Base-by-base conservation (phyloP, 2,113 vertebrate genomes). In the Centropus bengalensis region DNA sequence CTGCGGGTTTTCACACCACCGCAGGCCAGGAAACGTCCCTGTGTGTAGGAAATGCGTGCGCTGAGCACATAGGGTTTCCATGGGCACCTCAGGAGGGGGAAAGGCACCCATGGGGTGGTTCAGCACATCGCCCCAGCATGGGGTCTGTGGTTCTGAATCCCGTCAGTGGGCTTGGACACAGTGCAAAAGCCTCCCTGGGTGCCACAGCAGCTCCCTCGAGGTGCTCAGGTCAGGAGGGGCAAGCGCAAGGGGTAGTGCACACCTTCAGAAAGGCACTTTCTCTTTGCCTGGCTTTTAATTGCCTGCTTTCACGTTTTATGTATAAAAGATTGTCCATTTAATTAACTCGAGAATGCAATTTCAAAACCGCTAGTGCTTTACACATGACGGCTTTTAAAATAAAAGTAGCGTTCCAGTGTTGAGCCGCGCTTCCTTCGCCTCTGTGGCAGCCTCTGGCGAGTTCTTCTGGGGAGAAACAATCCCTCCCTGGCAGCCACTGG, bases 321-420 rank as follows among this genome's bases (percentile, higher is more conserved):
- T 96, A 95, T 97, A 97, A 98, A 98, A 98, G 98, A 98, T 98
- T 97, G 98, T 98, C 98, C 98, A 96, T 98, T 98, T 98, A 98
- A 98, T 98, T 98, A 98, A 98, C 98, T 98, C 38, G 91, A 97
- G 97, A 98, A 98, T 98, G 98, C 98, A 98, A 97, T 98, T 98
- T 98, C 98, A 97, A 97, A 98, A 98, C 94, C 96, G 80, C 97
- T 98, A 98, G 98, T 97, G 98, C 97, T 98, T 98, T 98, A 98
- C 98, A 98, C 98, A 98, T 98, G 98, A 97, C 91, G 86, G 97
- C 98, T 98, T 97, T 98, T 98, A 97, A 98, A 98, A 97, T 98
- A 98, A 97, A 97, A 98, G 97, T 96, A 93, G 96, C 82, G 42
- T 96, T 97, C 93, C 97, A 91, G 97, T 47, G 71, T 88, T 71